These are phyloP conservation scores for Pinctada fucata DNA, from an alignment of 2,888 invertebrate genomes.

Conservation along the genomic window DNA sequence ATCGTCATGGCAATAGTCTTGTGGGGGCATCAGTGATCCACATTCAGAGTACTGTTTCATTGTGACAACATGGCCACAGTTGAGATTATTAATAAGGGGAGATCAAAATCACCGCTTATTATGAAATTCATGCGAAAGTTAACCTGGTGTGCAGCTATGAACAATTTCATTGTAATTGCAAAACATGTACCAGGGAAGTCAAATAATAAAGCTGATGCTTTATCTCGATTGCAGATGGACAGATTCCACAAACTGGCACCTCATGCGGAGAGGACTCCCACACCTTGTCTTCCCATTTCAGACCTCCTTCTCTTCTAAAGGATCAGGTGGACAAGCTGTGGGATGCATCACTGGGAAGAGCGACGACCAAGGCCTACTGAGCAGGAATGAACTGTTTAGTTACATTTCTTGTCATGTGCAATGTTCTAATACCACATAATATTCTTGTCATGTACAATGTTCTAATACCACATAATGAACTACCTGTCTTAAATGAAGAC, in stretches of 20 bases:
- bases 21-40: conserved; percentile 15
- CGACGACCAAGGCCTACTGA: conserved; percentile 4
- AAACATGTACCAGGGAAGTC: conserved; percentile 30
- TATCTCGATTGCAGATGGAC: conserved; percentile 38
- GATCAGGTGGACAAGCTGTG: not conserved
- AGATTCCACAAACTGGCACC: conserved; percentile 24
- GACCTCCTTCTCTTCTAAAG: conserved; percentile 5
- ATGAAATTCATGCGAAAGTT: conserved; percentile 32
- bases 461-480: not conserved
- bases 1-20: conserved; percentile 11
- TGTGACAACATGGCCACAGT: conserved; percentile 34
- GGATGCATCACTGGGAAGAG: not conserved
- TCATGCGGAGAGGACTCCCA: not conserved
- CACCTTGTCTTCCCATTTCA: conserved; percentile 18
- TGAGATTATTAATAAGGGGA: conserved; percentile 21
- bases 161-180: conserved; percentile 22
- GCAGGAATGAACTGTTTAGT: conserved; percentile 18
- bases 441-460: not conserved
- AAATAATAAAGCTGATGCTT: conserved; percentile 27
- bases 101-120: conserved; percentile 22
- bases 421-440: not conserved
- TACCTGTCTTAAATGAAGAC: conserved; percentile 11
- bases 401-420: conserved; percentile 12
- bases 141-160: conserved; percentile 23
- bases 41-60: conserved; percentile 13